A percentile compares a stretch with the other conserved stretches of the same genome.
These are phyloP conservation scores for Malacoraja senta DNA, from an alignment of 2,797 vertebrate genomes.

Conservation along the genomic window DNA sequence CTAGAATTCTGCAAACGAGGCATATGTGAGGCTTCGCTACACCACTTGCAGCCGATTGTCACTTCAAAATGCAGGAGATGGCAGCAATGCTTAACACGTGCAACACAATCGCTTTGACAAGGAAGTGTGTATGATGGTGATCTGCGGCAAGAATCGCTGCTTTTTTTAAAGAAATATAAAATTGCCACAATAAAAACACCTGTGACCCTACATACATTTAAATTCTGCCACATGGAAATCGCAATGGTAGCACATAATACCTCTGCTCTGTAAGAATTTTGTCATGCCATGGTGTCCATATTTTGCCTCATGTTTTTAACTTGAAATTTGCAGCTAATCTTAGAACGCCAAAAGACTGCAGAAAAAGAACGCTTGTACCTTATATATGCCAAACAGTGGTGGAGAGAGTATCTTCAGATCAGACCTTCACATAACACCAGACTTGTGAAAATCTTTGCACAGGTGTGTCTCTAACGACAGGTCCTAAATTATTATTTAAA, in stretches of 20 bases:
- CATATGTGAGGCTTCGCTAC: not conserved
- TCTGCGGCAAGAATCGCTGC: not conserved
- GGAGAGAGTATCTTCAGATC: slow-evolving; percentile 96
- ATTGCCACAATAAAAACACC: not conserved
- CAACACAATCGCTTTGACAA: not conserved
- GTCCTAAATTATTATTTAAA: no score
- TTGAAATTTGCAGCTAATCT: slow-evolving; percentile 65
- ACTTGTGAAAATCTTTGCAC: slow-evolving; percentile 96
- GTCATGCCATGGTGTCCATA: not conserved
- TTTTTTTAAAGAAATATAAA: not conserved
- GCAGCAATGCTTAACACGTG: not conserved
- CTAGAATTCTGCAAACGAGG: not conserved
- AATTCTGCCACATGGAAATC: not conserved
- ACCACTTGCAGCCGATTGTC: not conserved
- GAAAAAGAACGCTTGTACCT: slow-evolving; percentile 91
- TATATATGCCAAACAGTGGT: slow-evolving; percentile 96
- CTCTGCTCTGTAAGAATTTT: not conserved
- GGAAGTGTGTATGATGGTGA: not conserved
- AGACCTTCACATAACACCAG: slow-evolving; percentile 76
- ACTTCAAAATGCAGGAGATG: not conserved
- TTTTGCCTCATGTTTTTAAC: not conserved
- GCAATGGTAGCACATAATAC: no score
- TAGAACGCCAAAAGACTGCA: slow-evolving; percentile 82
- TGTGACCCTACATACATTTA: not conserved
- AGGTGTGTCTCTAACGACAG: slow-evolving; percentile 61